Base-by-base conservation (phyloP, 2,888 invertebrate species). In the Sinotaia quadrata region DNA sequence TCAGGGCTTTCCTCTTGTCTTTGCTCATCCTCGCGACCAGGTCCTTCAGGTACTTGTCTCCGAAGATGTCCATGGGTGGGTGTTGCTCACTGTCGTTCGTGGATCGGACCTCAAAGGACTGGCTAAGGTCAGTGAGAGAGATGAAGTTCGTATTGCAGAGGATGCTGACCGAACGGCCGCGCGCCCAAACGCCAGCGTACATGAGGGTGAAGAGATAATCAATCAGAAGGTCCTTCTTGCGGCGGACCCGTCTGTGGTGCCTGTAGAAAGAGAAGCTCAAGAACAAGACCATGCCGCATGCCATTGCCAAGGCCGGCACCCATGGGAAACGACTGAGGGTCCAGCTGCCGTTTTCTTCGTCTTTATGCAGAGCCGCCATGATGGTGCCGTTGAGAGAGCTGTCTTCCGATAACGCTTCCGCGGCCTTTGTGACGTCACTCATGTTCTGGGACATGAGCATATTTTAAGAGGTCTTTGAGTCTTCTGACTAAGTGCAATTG, bases 81-180 rank as follows among this genome's bases (percentile, higher is more conserved):
- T 4, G 0, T 12, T 33, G 21, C 31, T 18, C 41, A 21, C 24
- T 47, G 8, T 63, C 52, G 8, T 31, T n/a, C 52, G 24, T 41
- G 37, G 8, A 21, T 18, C 41, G 68, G 34, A 70, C 68, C 70
- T 68, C 68, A 41, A 73, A 70, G 21, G 73, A 73, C 12, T 66
- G 60, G 0, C 73, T 70, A 18, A 73, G 58, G 24, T 73, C 67
- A 31, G 67, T 47, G 21, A 73, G 57, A 0, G 73, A 63, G 41
- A 73, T 70, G 29, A 58, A 56, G 49, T 73, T 73, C 3, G 73
- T 73, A 61, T 73, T 70, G 52, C 73, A 73, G 33, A 73, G 59
- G 4, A 70, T 68, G 15, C 70, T 68, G 29, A 73, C 73, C 51
- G 70, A 70, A 31, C 73, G 36, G 33, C 70, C 70, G 21, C 73